phyloP scores from a whole-genome alignment of 2,113 vertebrate genomes.

The Arizona elegans region DNA sequence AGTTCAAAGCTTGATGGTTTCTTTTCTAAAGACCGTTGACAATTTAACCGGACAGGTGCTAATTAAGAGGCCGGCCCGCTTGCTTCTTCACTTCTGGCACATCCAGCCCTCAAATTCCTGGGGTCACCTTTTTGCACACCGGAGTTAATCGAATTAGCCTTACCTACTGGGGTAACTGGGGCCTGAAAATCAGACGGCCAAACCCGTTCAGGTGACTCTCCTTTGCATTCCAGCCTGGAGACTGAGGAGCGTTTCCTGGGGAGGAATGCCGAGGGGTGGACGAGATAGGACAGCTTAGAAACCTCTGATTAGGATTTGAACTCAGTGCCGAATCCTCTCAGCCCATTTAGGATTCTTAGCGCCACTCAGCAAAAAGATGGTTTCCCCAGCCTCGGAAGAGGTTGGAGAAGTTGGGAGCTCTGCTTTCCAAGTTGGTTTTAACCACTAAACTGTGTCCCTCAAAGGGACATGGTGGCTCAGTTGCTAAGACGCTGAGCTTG shows the following conservation, averaged over 20 bases:
- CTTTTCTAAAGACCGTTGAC: slow-evolving; percentile 40
- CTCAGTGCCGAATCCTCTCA: neutral
- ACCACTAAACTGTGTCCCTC: neutral
- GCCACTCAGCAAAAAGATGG: neutral
- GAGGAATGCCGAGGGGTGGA: neutral
- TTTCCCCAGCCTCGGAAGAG: neutral
- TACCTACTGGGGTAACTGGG: slow-evolving; percentile 38
- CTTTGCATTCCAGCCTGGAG: neutral
- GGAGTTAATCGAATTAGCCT: slow-evolving; percentile 54
- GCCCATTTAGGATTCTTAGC: neutral
- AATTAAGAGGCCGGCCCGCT: slow-evolving; percentile 57
- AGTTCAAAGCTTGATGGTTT: slow-evolving; percentile 16
- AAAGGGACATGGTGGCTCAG: too few relatives aligned
- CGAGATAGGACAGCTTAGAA: rapidly evolving
- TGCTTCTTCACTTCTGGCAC: slow-evolving; percentile 52
- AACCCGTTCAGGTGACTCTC: slow-evolving; percentile 1
- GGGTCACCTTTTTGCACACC: slow-evolving; percentile 47
- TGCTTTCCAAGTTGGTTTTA: neutral
- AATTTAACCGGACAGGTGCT: slow-evolving; percentile 41
- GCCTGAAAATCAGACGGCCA: slow-evolving; percentile 40
- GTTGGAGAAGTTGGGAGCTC: neutral
- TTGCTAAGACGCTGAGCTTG: too few relatives aligned
- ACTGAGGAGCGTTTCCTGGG: neutral
- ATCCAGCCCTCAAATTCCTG: slow-evolving; percentile 65
- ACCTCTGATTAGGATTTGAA: neutral